A percentile compares a stretch with the other conserved stretches of the same genome.
Conservation (phyloP, 2,888 invertebrate genomes). For the Gasteruption jaculator region DNA sequence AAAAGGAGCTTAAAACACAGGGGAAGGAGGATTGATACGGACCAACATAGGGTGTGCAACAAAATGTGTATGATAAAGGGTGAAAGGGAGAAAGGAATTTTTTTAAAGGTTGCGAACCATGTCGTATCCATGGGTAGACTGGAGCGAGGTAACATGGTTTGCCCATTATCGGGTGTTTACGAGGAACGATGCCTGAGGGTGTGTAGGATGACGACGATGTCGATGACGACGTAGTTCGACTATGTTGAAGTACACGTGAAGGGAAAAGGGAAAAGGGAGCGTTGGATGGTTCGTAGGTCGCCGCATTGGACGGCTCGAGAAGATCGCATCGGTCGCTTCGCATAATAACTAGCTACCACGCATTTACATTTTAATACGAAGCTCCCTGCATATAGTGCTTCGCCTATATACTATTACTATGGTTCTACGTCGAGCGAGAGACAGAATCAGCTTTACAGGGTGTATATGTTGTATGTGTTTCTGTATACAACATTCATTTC, state of each 20-base stretch:
- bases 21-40: too few relatives aligned
- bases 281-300: slow-evolving; percentile 18
- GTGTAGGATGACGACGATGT: slow-evolving; percentile 8
- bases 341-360: slow-evolving; percentile 40
- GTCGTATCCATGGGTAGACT: slow-evolving; percentile 25
- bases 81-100: too few relatives aligned
- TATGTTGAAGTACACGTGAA: too few relatives aligned
- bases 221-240: too few relatives aligned
- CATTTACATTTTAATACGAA: slow-evolving; percentile 43
- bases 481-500: too few relatives aligned
- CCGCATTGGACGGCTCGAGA: slow-evolving; percentile 30
- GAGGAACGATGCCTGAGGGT: slow-evolving; percentile 25
- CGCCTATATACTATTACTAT: slow-evolving; percentile 23
- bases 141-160: slow-evolving; percentile 37
- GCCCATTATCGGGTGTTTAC: slow-evolving; percentile 44
- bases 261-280: slow-evolving; percentile 7
- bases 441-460: too few relatives aligned
- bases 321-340: slow-evolving; percentile 36
- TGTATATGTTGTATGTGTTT: slow-evolving; percentile 5
- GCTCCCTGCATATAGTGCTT: slow-evolving; percentile 32
- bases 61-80: too few relatives aligned
- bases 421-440: slow-evolving; percentile 19
- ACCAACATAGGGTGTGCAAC: too few relatives aligned
- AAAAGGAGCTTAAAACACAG: too few relatives aligned
- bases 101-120: too few relatives aligned